These are phyloP conservation scores for Anastatus disparis DNA, from an alignment of 1,140 invertebrate genomes.

Conservation along the genomic window DNA sequence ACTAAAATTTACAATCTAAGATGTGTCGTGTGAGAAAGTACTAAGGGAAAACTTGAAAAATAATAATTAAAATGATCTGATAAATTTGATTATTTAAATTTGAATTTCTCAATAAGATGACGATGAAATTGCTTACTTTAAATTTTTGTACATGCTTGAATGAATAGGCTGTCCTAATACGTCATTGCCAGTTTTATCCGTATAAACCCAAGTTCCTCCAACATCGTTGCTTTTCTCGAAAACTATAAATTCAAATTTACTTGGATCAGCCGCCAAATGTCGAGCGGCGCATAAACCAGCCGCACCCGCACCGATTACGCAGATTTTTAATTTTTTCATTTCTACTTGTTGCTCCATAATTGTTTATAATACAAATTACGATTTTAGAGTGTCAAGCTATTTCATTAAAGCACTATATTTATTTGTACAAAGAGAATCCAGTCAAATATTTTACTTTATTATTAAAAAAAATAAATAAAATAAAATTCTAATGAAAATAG, in stretches of 20 bases:
- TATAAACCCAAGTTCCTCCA: conserved; percentile 81
- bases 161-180: conserved; percentile 73
- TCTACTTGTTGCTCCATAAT: not conserved
- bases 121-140: conserved; percentile 53
- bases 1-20: no score
- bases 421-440: no score
- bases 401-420: no score
- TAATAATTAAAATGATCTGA: no score
- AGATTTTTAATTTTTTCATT: conserved; percentile 65
- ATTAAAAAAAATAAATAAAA: no score
- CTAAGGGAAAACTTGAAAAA: no score
- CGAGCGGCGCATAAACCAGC: conserved; percentile 78
- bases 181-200: conserved; percentile 71
- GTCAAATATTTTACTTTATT: no score
- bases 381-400: no score
- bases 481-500: no score
- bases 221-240: conserved; percentile 74
- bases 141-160: conserved; percentile 77
- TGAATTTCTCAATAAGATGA: no score
- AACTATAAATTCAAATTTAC: conserved; percentile 64
- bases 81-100: no score
- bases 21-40: no score
- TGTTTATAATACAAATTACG: not conserved
- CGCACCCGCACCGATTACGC: conserved; percentile 82
- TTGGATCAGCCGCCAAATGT: conserved; percentile 62